Evolutionary conservation across 53 echinoderm and acorn worm species (phyloP), one percentile per base, ranked within the genome.

Genomic region (Astropecten irregularis): DNA sequence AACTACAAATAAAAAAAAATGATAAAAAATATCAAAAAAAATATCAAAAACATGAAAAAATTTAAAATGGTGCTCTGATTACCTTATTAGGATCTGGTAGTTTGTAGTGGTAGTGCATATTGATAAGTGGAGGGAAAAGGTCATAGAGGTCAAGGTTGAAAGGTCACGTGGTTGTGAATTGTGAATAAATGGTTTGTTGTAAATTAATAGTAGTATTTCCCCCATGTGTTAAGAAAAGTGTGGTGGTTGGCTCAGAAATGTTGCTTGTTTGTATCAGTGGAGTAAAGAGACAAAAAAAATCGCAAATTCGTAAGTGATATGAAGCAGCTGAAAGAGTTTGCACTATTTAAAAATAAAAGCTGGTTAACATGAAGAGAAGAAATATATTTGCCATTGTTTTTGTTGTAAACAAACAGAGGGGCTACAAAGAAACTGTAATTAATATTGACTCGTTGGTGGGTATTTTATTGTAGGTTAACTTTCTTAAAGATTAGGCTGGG

Each of bases 341-440:
- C 62, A 79, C 62, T 79, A 71, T 71, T 49, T 42, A 42, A 42
- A 11, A 33, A 71, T 44, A 49, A 79, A 79, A 46, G 79, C 79
- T 79, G 79, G 60, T 61, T 20, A 79, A 79, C 60, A 44, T 42
- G 48, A 60, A 79, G 19, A 47, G 21, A 20, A 11, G 23, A 79
- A 60, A 48, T 27, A 62, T 46, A 61, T 62, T 30, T 79, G 79
- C 79, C 79, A 49, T 79, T 77, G 56, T 77, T 79, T 79, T 68
- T 61, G 33, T 32, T 31, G 18, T 15, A 57, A 25, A 59, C 42
- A 71, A 79, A 60, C 49, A 61, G 79, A 62, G 79, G 79, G 79
- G 79, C 79, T 79, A 62, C 76, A 79, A 31, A 25, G 25, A 79
- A 62, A 79, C 79, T 79, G 79, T 79, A 79, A 79, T 28, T n/a